Base-by-base conservation (phyloP, 2,797 vertebrate genomes). In the Psittacula derbiana region DNA sequence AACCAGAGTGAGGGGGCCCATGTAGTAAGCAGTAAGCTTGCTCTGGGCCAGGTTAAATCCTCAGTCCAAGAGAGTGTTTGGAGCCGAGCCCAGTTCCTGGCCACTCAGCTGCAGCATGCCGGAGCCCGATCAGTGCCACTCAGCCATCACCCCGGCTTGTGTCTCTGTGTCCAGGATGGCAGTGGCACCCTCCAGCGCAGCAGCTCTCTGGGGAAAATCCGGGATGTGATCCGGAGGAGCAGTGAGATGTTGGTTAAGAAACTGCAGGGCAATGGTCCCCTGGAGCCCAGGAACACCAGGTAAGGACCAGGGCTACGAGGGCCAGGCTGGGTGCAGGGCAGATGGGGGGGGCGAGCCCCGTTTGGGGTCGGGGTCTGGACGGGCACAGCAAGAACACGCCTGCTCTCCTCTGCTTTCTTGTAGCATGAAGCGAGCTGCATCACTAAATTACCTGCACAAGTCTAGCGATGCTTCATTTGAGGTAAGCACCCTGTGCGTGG, bases 191-290 rank as follows among this genome's bases (percentile, higher is more conserved):
- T 99, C 17, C 98, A 98, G 92, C 99, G 99, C 89, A 99, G 98
- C 27, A 98, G 99, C 80, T 99, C 99, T 69, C 97, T 99, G 84
- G 99, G 99, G 60, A 99, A 98, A 94, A 98, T 99, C 88, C 97
- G 99, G 47, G 99, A 99, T 27, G 99, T 99, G 44, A 93, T 99
- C 36, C 98, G 99, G 12, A 98, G 99, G 91, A 99, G 99, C 98
- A 99, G 99, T 8, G 99, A 99, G 96, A 96, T 99, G 97, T 96
- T 99, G 96, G 99, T 99, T 96, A 99, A 99, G 98, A 99, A 99
- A 67, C 98, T 99, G 65, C 99, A 99, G 96, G 99, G 99, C 70
- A 99, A 98, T 1, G 98, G 97, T 20, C 98, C 99, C 4, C 97
- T 98, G 58, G 98, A 99, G 55, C 98, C 98, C 40, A 98, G 98